phyloP scores from a whole-genome alignment of 2,113 vertebrate genomes.

The Tapirus terrestris region DNA sequence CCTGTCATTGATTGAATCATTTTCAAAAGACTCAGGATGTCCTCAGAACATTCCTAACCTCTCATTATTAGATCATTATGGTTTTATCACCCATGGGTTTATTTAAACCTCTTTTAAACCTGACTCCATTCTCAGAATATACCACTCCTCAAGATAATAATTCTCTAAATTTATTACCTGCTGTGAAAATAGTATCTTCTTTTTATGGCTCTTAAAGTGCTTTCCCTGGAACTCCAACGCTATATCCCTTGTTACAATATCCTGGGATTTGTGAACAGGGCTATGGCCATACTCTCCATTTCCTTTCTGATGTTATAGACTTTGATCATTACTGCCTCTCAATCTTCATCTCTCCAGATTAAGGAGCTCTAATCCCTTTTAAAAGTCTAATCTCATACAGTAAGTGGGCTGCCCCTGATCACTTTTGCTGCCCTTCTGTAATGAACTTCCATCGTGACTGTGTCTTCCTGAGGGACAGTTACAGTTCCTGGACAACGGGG shows the following conservation, averaged over 20 bases:
- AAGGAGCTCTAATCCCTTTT: constrained; percentile 66
- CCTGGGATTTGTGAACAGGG: constrained; percentile 17
- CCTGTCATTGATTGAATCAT: not conserved
- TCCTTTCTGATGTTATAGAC: constrained; percentile 65
- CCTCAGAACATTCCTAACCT: not conserved
- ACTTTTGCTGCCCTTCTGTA: not conserved
- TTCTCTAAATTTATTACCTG: constrained; percentile 65
- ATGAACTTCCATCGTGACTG: not conserved
- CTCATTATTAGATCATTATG: constrained; percentile 29
- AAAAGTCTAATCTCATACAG: constrained; percentile 65
- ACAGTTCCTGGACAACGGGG: not conserved
- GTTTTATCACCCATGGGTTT: constrained; percentile 59
- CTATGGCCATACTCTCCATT: constrained; percentile 34
- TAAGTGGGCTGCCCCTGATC: constrained; percentile 9
- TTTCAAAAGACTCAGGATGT: not conserved
- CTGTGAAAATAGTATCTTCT: constrained; percentile 67
- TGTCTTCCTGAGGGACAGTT: not conserved
- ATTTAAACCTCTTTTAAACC: constrained; percentile 53
- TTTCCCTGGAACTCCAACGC: constrained; percentile 22
- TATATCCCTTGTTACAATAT: not conserved
- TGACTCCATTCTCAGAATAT: constrained; percentile 24
- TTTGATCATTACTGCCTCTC: constrained; percentile 52
- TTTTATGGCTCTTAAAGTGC: constrained; percentile 46
- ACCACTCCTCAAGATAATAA: constrained; percentile 60
- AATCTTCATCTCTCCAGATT: constrained; percentile 68